Base-by-base conservation (phyloP, 2,113 vertebrate genomes). In the Toxotes jaculatrix region DNA sequence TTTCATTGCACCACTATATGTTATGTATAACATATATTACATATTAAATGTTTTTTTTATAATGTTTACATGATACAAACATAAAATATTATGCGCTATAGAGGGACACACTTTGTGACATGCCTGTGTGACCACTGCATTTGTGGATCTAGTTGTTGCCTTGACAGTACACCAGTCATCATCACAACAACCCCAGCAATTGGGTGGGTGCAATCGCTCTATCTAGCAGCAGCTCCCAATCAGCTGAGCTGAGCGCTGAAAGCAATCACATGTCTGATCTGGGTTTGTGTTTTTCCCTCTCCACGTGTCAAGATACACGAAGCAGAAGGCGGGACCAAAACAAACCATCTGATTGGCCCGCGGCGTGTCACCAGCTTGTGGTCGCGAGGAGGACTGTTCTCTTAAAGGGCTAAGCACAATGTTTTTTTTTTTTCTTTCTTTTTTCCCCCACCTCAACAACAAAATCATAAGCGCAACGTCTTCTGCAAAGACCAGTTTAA, bases 271-370 rank as follows among this genome's bases (percentile, higher is more conserved):
- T 91, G 92, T 77, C 80, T 69, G 59, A 66, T 86, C 80, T 88
- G 55, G 83, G 83, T 72, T 87, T 90, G 80, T 91, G 87, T 88
- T 93, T 90, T 91, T 84, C n/a, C 87, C 82, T 87, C 88, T 93
- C 91, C 93, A 93, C 93, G 92, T 94, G 93, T 94, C 87, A 88
- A 83, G 79, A 89, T 90, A 86, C 56, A 75, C 70, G 65, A 23
- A 88, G 63, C 53, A 77, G 89, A 78, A 85, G 90, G 90, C 91
- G 89, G 92, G 89, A 93, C 90, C 91, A 93, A 72, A 94, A 94
- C 93, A 94, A 94, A 94, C 10, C 80, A 7, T 19, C 65, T 77
- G 91, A 93, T 94, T 94, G 93, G 93, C 65, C 53, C 1, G 1
- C 17, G 0, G 56, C 49, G 49, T 91, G 85, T 93, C 93, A 89